phyloP scores from a whole-genome alignment of 2,888 invertebrate genomes.

The Drosophila cracens region DNA sequence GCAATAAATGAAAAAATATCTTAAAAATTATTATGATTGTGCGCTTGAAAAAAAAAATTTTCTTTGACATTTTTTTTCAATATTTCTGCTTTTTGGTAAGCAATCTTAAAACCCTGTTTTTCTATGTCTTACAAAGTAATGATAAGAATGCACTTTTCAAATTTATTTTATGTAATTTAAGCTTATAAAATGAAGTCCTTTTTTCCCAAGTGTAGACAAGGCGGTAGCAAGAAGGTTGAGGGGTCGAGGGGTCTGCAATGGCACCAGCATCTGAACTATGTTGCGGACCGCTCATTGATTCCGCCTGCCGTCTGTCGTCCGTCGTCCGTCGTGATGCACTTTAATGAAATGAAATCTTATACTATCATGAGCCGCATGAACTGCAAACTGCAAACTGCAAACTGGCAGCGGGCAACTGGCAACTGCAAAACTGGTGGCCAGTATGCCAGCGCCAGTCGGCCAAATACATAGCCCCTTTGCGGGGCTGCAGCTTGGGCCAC shows the following conservation, averaged over 20 bases:
- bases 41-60: background rate
- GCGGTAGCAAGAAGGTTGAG: slow-evolving; percentile 1
- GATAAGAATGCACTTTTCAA: background rate
- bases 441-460: slow-evolving; percentile 52
- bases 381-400: slow-evolving; percentile 58
- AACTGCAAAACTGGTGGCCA: slow-evolving; percentile 62
- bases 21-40: background rate
- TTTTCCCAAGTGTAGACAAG: slow-evolving; percentile 1
- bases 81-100: background rate
- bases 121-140: background rate
- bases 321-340: slow-evolving; percentile 84
- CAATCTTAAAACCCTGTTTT: background rate
- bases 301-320: slow-evolving; percentile 69
- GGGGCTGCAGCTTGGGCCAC: slow-evolving; percentile 65
- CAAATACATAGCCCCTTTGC: slow-evolving; percentile 27
- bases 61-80: background rate
- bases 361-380: slow-evolving; percentile 81
- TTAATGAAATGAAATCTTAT: slow-evolving; percentile 85
- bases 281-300: slow-evolving; percentile 72
- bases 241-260: slow-evolving; percentile 37
- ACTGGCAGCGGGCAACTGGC: slow-evolving; percentile 16
- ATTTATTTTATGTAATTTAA: background rate
- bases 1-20: too few species aligned
- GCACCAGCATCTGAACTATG: slow-evolving; percentile 55
- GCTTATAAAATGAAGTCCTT: accelerated